Base-by-base conservation (phyloP, 2,888 invertebrate genomes). In the Eurois occulta region DNA sequence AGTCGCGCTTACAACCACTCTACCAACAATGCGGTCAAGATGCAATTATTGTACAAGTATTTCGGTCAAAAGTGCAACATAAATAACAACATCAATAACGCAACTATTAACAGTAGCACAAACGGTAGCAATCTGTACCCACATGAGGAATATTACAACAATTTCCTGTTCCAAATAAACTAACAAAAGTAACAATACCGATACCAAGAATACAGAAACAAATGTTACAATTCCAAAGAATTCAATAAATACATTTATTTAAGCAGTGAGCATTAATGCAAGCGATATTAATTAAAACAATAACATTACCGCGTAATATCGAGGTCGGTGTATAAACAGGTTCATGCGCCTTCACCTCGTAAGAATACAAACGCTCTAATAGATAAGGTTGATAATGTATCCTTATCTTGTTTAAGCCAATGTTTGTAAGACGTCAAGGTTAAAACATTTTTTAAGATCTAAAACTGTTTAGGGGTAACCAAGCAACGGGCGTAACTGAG, bases 261-360 rank as follows among this genome's bases (percentile, higher is more conserved):
- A 76, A 68, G 41, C 41, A 65, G 43, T 76, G 10, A 64, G 76
- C 65, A 83, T 84, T 71, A 84, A 83, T 80, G 76, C 71, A 83
- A 71, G 43, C 55, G 52, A 84, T 71, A 80, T 73, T 35, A 80
- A 73, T 71, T 76, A 71, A 84, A 73, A 83, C 83, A 83, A 84
- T 83, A 83, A 80, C 60, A 83, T 72, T 69, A 84, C 32, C 41
- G 41, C 18, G 58, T 73, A 80, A 83, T 80, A 84, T 76, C 52
- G 84, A 76, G 84, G 84, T 76, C 83, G 6, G 24, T 6, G 72
- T 21, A 68, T 84, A 83, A 83, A 80, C 76, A 84, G 83, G 83
- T 76, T 71, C 64, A 75, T 24, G 38, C 21, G 62, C 84, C 80
- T 83, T 84, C 75, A 83, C 80, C 83, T 84, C 55, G 38, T 73